Percentiles rank a stretch among this genome's conserved stretches.
phyloP scores from a whole-genome alignment of 2,888 invertebrate species.

The Drosophila limbata region DNA sequence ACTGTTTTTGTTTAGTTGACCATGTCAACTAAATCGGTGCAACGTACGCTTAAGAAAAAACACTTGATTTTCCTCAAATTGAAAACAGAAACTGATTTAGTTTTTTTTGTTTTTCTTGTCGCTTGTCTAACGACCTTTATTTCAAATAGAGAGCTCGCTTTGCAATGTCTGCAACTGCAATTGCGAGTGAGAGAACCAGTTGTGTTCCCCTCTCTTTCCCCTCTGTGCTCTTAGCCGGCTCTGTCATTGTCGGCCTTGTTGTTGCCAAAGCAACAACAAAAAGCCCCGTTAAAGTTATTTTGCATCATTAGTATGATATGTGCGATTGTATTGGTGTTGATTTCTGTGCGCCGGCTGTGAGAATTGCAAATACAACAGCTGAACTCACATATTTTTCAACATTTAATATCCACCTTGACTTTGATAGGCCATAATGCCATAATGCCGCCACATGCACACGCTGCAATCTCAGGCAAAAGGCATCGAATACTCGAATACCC shows the following conservation, averaged over 20 bases:
- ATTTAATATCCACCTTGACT: slow-evolving; percentile 80
- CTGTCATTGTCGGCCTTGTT: slow-evolving; percentile 21
- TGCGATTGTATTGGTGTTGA: slow-evolving; percentile 71
- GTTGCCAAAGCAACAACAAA: slow-evolving; percentile 42
- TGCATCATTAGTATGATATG: slow-evolving; percentile 83
- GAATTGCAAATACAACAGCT: slow-evolving; percentile 64
- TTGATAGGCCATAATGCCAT: slow-evolving; percentile 76
- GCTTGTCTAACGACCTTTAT: slow-evolving; percentile 66
- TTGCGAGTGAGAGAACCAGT: slow-evolving; percentile 74
- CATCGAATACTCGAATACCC: slow-evolving; percentile 1
- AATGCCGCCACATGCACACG: slow-evolving; percentile 55
- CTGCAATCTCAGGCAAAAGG: slow-evolving; percentile 44
- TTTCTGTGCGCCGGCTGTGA: slow-evolving; percentile 71
- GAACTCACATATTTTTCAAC: slow-evolving; percentile 65
- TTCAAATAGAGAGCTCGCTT: slow-evolving; percentile 38
- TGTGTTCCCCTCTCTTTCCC: slow-evolving; percentile 29
- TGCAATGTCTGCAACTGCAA: slow-evolving; percentile 66
- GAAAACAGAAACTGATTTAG: slow-evolving; percentile 30
- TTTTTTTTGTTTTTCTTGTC: slow-evolving; percentile 18
- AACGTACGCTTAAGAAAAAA: slow-evolving; percentile 44
- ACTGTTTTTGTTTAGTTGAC: slow-evolving; percentile 28
- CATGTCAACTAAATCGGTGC: slow-evolving; percentile 28
- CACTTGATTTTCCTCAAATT: slow-evolving; percentile 63
- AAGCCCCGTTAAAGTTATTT: slow-evolving; percentile 83
- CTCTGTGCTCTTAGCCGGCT: slow-evolving; percentile 39